Evolutionary conservation across 2,797 vertebrate species (phyloP).

Genomic region (Rhabdophis nuchalis): DNA sequence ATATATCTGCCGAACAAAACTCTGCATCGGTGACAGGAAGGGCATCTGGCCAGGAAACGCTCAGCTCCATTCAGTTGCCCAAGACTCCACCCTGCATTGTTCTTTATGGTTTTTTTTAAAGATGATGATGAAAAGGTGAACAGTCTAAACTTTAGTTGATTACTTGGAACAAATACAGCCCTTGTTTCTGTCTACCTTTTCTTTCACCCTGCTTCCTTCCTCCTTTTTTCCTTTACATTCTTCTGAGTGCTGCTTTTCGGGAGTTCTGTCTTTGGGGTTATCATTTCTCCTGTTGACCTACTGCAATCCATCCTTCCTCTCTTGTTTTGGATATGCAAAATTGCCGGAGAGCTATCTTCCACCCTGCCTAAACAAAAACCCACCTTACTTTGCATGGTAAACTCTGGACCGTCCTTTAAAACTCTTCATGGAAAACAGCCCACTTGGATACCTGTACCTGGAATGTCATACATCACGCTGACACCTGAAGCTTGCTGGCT

Average conservation of each 20-base stretch:
- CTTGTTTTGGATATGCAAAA: no score
- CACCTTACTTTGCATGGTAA: background rate
- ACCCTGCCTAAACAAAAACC: background rate
- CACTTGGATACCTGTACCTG: no score
- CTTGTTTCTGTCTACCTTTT: background rate
- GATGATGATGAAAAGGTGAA: no score
- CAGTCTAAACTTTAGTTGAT: background rate
- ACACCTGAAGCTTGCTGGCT: background rate
- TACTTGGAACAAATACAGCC: background rate
- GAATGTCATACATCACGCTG: background rate
- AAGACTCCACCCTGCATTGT: no score
- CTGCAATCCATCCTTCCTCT: background rate
- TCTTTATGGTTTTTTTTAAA: no score
- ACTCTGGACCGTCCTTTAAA: background rate
- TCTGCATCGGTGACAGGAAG: no score
- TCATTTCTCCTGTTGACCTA: no score
- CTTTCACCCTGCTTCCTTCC: background rate
- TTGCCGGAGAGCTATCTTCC: background rate
- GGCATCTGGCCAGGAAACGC: no score
- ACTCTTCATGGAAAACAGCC: background rate
- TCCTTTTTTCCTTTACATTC: background rate
- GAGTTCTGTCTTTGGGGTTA: background rate
- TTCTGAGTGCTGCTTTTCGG: background rate
- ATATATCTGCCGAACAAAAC: no score
- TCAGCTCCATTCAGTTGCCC: no score